Evolutionary conservation across 1,140 invertebrate species (phyloP), one percentile per base, ranked within the genome.

Genomic region (Bicyclus anynana): DNA sequence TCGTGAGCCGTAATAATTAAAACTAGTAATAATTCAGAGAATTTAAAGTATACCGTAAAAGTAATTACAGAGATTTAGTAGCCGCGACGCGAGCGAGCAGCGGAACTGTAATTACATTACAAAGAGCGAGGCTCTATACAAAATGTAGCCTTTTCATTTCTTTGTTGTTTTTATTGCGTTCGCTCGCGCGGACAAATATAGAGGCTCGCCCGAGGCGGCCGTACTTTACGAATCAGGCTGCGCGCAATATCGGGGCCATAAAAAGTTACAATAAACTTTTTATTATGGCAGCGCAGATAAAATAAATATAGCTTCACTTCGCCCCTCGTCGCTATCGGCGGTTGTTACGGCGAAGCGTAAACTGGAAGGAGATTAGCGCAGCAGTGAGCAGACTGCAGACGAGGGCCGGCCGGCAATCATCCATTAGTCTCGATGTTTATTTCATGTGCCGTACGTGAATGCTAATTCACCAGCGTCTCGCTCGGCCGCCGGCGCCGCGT

Each of bases 221-320:
- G n/a, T 48, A 60, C 33, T 50, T 49, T 53, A 63, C 60, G 59
- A 66, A 69, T 63, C 60, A 58, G 65, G 50, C 56, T 62, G 54
- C 55, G 59, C 47, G 60, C 69, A 77, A 80, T 80, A 84, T 76
- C 62, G 60, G 58, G 66, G 56, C 65, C 69, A 65, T 83, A 80
- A 83, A 82, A 83, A 81, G 69, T 69, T 75, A 77, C 77, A 74
- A 81, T 83, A 85, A 83, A 80, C 69, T 72, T 80, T 84, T 81
- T 83, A 84, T 69, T 69, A 72, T 72, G 61, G 65, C 65, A 53
- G 69, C 58, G 64, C 26, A 72, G 71, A 86, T 84, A 84, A 81
- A 81, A 80, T 82, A 77, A 84, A 80, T 76, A 79, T 68, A 69
- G 66, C 65, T 71, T 75, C 72, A 78, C 72, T 71, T 74, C 66